phyloP scores from a whole-genome alignment of 2,888 invertebrate species.

The Diachrysia chrysitis region DNA sequence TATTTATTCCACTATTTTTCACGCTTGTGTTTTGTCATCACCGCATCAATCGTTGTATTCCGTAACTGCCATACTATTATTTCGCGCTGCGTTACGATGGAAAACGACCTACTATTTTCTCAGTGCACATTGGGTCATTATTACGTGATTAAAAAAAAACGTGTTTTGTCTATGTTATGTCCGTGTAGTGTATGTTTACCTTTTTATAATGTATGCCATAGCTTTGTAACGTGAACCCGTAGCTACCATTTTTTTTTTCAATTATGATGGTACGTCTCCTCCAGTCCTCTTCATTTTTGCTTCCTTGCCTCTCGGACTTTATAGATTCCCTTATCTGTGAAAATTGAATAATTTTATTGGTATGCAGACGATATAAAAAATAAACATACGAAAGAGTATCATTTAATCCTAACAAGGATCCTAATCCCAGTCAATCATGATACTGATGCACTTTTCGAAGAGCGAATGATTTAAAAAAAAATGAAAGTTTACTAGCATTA shows the following conservation, averaged over 20 bases:
- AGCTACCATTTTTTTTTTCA: constrained; percentile 96
- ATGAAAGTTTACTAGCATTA: no score
- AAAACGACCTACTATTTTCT: no score
- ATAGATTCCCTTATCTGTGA: constrained; percentile 79
- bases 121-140: no score
- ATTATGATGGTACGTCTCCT: constrained; percentile 96
- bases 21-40: not conserved
- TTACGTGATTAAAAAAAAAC: not conserved
- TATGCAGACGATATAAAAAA: not conserved
- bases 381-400: not conserved
- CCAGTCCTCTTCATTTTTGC: constrained; percentile 93
- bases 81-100: not conserved
- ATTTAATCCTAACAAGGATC: not conserved
- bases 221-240: constrained; percentile 98
- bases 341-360: constrained; percentile 12
- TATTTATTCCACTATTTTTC: not conserved
- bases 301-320: constrained; percentile 76
- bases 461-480: no score
- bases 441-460: no score
- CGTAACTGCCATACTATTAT: not conserved
- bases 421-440: no score
- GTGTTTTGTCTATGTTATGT: no score
- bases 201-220: constrained; percentile 99
- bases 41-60: not conserved
- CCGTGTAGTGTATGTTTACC: constrained; percentile 71